phyloP scores from a whole-genome alignment of 2,113 vertebrate species.

The Stercorarius parasiticus region DNA sequence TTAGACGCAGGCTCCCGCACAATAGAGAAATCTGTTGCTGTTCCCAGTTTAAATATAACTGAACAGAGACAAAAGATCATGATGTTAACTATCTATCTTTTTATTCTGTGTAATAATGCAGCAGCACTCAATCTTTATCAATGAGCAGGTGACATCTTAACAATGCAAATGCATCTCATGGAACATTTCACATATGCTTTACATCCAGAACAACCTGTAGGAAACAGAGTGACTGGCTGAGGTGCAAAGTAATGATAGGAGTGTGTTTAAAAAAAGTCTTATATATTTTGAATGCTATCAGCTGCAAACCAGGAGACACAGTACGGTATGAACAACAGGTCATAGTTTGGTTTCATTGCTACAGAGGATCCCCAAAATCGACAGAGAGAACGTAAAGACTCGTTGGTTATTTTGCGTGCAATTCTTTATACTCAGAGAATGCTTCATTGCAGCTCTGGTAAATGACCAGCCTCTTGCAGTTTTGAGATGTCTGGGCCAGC shows the following conservation, averaged over 20 bases:
- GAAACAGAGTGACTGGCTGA: neutral
- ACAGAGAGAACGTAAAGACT: neutral
- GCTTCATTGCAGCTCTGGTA: neutral
- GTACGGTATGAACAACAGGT: neutral
- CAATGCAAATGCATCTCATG: neutral
- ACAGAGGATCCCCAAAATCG: neutral
- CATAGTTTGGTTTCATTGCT: neutral
- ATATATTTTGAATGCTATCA: neutral
- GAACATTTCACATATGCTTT: neutral
- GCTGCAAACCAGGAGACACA: neutral
- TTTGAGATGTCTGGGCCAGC: neutral
- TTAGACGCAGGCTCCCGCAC: neutral
- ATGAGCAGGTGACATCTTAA: neutral
- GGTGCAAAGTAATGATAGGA: neutral
- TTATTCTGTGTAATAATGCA: neutral
- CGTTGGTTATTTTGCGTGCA: neutral
- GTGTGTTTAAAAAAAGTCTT: neutral
- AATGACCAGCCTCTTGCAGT: neutral
- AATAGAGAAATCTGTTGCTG: neutral
- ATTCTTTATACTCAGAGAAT: neutral
- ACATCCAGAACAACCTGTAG: neutral
- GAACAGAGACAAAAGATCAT: neutral
- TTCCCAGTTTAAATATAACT: slow-evolving; percentile 32
- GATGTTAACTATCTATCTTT: neutral
- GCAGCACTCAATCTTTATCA: neutral